phyloP scores from a whole-genome alignment of 2,888 invertebrate genomes.

The Drosophila rellima region DNA sequence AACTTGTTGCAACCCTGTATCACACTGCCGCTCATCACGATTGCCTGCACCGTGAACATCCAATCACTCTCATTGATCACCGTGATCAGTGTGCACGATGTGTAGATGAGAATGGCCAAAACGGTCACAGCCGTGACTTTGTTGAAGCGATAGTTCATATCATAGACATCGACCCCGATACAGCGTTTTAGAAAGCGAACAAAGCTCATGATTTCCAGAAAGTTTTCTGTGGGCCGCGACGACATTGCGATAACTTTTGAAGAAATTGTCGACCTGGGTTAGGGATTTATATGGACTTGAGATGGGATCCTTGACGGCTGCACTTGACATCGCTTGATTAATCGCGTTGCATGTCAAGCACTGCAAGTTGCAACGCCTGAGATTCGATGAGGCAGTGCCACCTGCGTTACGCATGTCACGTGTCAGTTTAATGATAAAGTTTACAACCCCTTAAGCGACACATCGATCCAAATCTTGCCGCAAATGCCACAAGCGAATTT shows the following conservation, averaged over 20 bases:
- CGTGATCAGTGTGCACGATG: slow-evolving; percentile 42
- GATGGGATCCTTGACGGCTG: slow-evolving; percentile 37
- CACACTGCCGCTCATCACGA: slow-evolving; percentile 58
- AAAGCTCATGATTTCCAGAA: slow-evolving; percentile 35
- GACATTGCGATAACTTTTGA: slow-evolving; percentile 25
- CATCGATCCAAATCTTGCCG: slow-evolving; percentile 44
- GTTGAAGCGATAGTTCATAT: slow-evolving; percentile 52
- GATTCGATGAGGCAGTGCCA: slow-evolving; percentile 16
- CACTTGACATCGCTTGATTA: slow-evolving; percentile 54
- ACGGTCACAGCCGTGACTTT: slow-evolving; percentile 3
- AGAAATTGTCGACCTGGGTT: not conserved
- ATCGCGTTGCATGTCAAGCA: slow-evolving; percentile 33
- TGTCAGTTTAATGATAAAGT: slow-evolving; percentile 71
- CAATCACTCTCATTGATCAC: slow-evolving; percentile 42
- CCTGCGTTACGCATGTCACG: slow-evolving; percentile 41
- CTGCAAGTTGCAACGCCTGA: slow-evolving; percentile 7
- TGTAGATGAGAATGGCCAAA: slow-evolving; percentile 32
- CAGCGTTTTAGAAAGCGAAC: slow-evolving; percentile 31
- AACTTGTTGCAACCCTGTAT: slow-evolving; percentile 61
- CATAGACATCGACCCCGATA: slow-evolving; percentile 52
- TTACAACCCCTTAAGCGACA: slow-evolving; percentile 29
- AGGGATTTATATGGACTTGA: not conserved
- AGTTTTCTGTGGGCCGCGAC: slow-evolving; percentile 20
- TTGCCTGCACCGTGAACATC: slow-evolving; percentile 53
- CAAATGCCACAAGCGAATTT: slow-evolving; percentile 19